Percentiles rank a stretch among this genome's conserved stretches.
phyloP scores from a whole-genome alignment of 2,113 vertebrate species.

The Beaufortia kweichowensis region DNA sequence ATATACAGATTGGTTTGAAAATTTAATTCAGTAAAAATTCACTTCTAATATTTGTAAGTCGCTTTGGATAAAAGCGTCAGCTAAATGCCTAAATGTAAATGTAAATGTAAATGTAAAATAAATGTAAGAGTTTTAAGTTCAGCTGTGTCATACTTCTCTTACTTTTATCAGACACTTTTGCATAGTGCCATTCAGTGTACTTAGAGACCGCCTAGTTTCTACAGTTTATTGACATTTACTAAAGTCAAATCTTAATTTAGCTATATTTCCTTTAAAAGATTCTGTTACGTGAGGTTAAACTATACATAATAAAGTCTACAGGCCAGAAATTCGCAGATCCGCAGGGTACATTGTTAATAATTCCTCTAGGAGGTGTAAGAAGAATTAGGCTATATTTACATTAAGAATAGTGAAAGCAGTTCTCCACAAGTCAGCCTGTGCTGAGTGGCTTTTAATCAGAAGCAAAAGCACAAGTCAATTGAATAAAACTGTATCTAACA shows the following conservation, averaged over 20 bases:
- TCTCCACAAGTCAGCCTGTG: conserved; percentile 46
- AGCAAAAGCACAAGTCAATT: conserved; percentile 63
- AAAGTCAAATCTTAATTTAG: conserved; percentile 35
- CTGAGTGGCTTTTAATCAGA: conserved; percentile 72
- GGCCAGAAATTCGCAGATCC: conserved; percentile 29
- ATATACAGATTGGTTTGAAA: no score
- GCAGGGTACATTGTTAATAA: conserved; percentile 14
- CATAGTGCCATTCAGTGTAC: conserved; percentile 3
- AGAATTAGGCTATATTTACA: conserved; percentile 47
- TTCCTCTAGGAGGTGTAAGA: conserved; percentile 3
- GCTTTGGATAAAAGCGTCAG: no score
- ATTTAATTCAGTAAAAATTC: no score
- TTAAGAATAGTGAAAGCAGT: conserved; percentile 25
- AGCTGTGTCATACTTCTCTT: background rate
- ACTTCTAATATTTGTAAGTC: no score
- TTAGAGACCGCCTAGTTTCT: conserved; percentile 8
- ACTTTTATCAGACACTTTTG: background rate
- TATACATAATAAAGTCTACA: conserved; percentile 40
- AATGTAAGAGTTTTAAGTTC: background rate
- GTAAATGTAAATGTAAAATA: no score
- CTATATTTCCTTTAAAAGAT: conserved; percentile 39
- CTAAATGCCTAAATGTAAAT: no score
- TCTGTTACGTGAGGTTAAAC: conserved; percentile 45
- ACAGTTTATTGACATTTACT: conserved; percentile 44
- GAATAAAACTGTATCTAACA: conserved; percentile 69